Percentiles rank a stretch among this genome's conserved stretches.
phyloP scores from a whole-genome alignment of 2,797 vertebrate species.

The Falco columbarius region DNA sequence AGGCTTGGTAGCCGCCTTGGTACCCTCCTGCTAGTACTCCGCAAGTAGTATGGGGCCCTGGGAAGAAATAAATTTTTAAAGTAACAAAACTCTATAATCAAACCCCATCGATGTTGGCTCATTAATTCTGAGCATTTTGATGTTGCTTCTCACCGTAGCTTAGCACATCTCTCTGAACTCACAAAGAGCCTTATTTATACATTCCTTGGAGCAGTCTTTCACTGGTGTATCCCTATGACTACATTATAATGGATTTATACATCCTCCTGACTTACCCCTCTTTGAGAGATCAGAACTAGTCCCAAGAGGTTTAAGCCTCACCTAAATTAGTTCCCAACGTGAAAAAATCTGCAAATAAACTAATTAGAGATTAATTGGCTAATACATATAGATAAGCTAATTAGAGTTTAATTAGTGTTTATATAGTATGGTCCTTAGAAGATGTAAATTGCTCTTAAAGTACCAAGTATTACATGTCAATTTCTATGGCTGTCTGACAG shows the following conservation, averaged over 20 bases:
- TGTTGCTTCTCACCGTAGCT: neutral
- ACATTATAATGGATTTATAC: neutral
- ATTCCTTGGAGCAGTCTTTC: constrained; percentile 26
- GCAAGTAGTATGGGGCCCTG: neutral
- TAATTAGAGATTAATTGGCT: constrained; percentile 63
- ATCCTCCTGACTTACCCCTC: neutral
- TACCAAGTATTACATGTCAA: neutral
- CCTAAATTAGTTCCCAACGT: constrained; percentile 43
- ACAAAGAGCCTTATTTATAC: constrained; percentile 6
- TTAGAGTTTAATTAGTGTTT: constrained; percentile 62
- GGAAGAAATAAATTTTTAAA: neutral
- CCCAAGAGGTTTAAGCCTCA: constrained; percentile 40
- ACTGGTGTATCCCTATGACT: neutral
- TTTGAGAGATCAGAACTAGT: constrained; percentile 22
- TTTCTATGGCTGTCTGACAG: neutral
- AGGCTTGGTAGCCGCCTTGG: neutral
- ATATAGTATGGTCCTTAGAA: constrained; percentile 41
- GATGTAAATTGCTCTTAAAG: constrained; percentile 46
- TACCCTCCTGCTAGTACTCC: neutral
- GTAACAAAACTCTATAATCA: neutral
- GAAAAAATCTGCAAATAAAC: constrained; percentile 62
- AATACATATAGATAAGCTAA: constrained; percentile 67
- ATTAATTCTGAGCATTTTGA: constrained; percentile 26
- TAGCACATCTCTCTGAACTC: neutral
- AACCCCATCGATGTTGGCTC: neutral